Base-by-base conservation (phyloP, 2,113 vertebrate genomes). In the Clinocottus analis region DNA sequence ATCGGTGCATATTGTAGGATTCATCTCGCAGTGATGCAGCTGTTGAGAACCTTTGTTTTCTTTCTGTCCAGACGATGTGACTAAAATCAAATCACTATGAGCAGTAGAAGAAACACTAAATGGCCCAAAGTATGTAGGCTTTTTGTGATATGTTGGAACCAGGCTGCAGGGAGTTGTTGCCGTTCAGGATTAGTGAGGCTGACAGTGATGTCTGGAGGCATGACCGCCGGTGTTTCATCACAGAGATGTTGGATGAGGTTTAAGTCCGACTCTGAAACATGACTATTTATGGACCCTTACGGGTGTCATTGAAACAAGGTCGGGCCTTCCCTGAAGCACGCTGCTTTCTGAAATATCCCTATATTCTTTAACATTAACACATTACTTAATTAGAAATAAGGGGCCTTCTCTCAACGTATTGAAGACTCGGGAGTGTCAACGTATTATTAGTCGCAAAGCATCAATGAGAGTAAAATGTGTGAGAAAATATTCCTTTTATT, bases 61-160 rank as follows among this genome's bases (percentile, higher is more conserved):
- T 64, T 45, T 11, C 41, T 29, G 16, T 45, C 4, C 37, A 64
- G 11, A 58, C 59, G 55, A 0, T 14, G 63, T 63, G 62, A 59
- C 33, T 25, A 29, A 72, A 51, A 23, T 41, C n/a, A 49, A 27
- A 75, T 60, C 5, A 14, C 31, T 12, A n/a, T 41, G 25, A 33
- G 39, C 59, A 59, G 63, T 7, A 53, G 23, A 78, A 39, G 33
- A 66, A n/a, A 27, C 5, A 35, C 21, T 16, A 3, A 25, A 10
- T 63, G 37, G 53, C 12, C 25, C 58, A 61, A 75, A 51, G 47
- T 39, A 43, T 43, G 45, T 17, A 62, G 17, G 33, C 64, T 51
- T 21, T 41, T 13, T 58, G 1, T 35, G 43, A 33, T 4, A 12
- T 33, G 23, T 17, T 60, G 27, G n/a, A n/a, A n/a, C n/a, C n/a